Evolutionary conservation across 2,797 vertebrate species (phyloP), one percentile per base, ranked within the genome.

Genomic region (Anisognathus igniventris): DNA sequence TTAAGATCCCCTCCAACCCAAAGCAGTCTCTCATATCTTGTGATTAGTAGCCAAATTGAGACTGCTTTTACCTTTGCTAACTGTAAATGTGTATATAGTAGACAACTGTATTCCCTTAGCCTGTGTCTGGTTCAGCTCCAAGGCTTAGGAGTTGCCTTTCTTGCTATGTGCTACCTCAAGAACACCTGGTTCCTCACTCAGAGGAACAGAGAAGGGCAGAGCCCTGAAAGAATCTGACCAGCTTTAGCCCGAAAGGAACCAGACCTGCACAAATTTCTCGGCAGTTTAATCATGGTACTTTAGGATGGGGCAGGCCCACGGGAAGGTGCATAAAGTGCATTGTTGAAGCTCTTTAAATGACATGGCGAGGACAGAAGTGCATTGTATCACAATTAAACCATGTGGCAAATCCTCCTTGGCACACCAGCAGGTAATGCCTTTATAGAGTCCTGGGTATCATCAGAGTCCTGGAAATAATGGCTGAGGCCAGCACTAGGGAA

Each of bases 401-500:
- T 18, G 74, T 76, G 77, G 86, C 86, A 82, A 54, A 79, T 66
- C 12, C 76, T 77, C 67, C 64, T 37, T 87, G 78, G 78, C 37
- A 35, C 5, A 8, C 71, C 71, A 48, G 84, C 91, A 70, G 74
- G 74, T 33, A 85, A 45, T 51, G 31, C 51, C 81, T 70, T 78
- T 62, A 62, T 58, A 44, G 62, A 86, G 89, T 58, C 39, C 81
- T 74, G 65, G 81, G 77, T 89, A 79, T 91, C 64, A 61, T 87
- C 57, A 72, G 51, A 84, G 88, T 62, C 61, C n/a, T 45, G 84
- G 77, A 76, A 93, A 79, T 87, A 93, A 95, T 64, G 70, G 87
- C 75, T 89, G 94, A 87, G 91, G 80, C 77, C 74, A 92, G 92
- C 2, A 6, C 87, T 76, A n/a, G 85, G 91, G 76, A 87, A 92